Percentiles rank a stretch among this genome's conserved stretches.
Evolutionary conservation across 2,888 invertebrate genomes (phyloP).

Genomic region (Trissonchulus sp.): DNA sequence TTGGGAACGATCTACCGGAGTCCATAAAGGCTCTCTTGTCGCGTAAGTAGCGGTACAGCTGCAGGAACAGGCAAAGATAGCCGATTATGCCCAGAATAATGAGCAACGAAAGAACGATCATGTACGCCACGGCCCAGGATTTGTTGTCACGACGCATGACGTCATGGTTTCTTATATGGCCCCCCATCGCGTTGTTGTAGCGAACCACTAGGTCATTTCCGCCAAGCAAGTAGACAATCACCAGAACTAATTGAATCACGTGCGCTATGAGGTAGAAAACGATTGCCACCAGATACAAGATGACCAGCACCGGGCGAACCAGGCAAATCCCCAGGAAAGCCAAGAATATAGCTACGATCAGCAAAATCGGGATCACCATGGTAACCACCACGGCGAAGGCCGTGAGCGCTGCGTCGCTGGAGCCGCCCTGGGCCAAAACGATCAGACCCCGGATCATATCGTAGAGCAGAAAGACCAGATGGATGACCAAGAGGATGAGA

Average conservation of each 20-base stretch:
- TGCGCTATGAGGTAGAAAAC: background rate
- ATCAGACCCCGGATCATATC: background rate
- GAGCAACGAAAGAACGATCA: background rate
- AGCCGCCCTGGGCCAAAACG: background rate
- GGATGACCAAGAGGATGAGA: background rate
- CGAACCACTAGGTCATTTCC: background rate
- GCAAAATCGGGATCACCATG: background rate
- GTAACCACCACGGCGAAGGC: background rate
- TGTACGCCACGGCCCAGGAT: background rate
- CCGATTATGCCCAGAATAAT: conserved; percentile 6
- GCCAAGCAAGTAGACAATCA: background rate
- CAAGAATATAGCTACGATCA: background rate
- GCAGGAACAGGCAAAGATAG: background rate
- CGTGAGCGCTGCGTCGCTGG: background rate
- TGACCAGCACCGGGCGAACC: background rate
- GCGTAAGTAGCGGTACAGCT: conserved; percentile 1
- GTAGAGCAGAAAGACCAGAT: background rate
- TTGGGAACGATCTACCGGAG: too few relatives aligned
- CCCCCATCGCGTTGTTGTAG: background rate
- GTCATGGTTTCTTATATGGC: too few relatives aligned
- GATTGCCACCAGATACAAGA: background rate
- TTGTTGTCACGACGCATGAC: too few relatives aligned
- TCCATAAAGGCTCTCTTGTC: conserved; percentile 19
- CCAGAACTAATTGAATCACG: background rate
- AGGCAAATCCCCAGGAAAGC: background rate